Evolutionary conservation across 2,113 vertebrate genomes (phyloP).

Genomic region (Bujurquina vittata): DNA sequence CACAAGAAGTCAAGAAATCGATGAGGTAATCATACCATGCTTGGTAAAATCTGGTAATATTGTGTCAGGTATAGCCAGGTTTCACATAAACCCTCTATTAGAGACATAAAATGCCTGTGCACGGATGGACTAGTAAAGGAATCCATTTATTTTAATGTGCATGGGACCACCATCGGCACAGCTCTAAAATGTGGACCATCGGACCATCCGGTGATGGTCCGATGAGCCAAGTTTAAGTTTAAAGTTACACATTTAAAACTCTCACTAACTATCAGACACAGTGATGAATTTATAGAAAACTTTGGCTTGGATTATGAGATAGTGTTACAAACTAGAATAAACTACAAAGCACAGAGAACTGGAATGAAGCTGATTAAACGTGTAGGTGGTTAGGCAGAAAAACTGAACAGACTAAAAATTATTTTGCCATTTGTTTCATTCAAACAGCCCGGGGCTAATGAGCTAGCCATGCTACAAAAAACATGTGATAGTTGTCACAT

Average conservation of each 20-base stretch:
- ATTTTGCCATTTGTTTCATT: slow-evolving; percentile 1
- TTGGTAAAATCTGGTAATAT: background rate
- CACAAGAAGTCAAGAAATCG: background rate
- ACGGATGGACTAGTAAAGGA: background rate
- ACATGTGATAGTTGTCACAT: slow-evolving; percentile 54
- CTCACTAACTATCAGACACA: too few species aligned
- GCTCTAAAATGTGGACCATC: too few species aligned
- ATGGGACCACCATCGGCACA: too few species aligned
- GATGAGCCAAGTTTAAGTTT: too few species aligned
- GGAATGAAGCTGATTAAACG: background rate
- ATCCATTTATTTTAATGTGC: background rate
- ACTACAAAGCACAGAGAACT: background rate
- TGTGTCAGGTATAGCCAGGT: background rate
- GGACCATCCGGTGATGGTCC: too few species aligned
- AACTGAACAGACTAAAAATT: background rate
- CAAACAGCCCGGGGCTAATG: background rate
- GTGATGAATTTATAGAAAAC: background rate
- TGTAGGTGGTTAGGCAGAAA: background rate
- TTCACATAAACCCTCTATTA: background rate
- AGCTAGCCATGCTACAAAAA: slow-evolving; percentile 5
- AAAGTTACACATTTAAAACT: too few species aligned
- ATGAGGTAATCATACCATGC: background rate
- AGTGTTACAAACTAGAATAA: background rate
- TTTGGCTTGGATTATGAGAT: background rate
- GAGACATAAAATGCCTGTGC: too few species aligned